A percentile compares a stretch with the other conserved stretches of the same genome.
phyloP scores from a whole-genome alignment of 2,797 vertebrate genomes.

The Zonotrichia albicollis region DNA sequence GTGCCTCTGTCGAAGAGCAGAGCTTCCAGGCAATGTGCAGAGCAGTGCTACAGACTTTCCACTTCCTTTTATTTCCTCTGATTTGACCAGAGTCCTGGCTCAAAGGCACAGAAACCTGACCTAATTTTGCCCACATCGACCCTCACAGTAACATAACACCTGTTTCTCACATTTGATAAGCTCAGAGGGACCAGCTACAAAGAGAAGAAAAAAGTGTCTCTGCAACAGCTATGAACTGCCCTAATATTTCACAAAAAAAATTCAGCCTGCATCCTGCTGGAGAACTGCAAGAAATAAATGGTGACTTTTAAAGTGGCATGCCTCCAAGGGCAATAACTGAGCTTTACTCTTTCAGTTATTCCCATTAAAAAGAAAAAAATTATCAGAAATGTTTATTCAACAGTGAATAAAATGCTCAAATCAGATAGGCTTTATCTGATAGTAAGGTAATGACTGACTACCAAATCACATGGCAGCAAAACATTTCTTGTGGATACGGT shows the following conservation, averaged over 20 bases:
- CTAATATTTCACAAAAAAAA: not conserved
- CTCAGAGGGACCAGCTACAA: not conserved
- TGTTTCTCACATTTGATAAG: not conserved
- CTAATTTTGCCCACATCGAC: not conserved
- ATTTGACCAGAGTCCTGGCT: not conserved
- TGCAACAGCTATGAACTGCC: not conserved
- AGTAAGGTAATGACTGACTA: slow-evolving; percentile 72
- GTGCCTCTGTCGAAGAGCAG: not conserved
- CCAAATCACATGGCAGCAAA: slow-evolving; percentile 77
- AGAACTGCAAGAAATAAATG: slow-evolving; percentile 13
- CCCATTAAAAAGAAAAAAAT: slow-evolving; percentile 51
- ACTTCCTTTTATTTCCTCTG: not conserved
- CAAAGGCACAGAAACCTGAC: not conserved
- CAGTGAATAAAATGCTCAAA: slow-evolving; percentile 71
- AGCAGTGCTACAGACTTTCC: not conserved
- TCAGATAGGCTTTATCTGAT: slow-evolving; percentile 82
- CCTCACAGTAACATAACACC: not conserved
- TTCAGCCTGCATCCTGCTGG: not conserved
- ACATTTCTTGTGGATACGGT: slow-evolving; percentile 66
- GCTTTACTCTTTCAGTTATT: slow-evolving; percentile 54
- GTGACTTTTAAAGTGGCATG: not conserved
- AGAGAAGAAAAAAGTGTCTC: not conserved
- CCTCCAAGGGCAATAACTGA: slow-evolving; percentile 40
- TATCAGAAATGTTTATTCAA: slow-evolving; percentile 79
- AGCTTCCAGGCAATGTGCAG: not conserved